Base-by-base conservation (phyloP, 2,113 vertebrate species). In the Paradisaea rubra region DNA sequence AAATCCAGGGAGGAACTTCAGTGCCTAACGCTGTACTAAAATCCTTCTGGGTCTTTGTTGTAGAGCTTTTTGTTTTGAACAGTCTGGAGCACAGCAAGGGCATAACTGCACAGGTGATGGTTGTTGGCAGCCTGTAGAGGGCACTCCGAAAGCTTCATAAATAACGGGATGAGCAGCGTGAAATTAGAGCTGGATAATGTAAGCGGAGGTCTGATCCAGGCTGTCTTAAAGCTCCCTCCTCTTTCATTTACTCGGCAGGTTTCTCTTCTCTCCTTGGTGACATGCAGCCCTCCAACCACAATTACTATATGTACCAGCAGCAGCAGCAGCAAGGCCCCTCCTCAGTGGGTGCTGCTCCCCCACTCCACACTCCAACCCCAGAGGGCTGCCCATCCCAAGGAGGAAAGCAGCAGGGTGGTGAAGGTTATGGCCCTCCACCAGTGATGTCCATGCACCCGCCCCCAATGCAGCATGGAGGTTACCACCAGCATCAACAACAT, bases 291-390 rank as follows among this genome's bases (percentile, higher is more conserved):
- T 98, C 98, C 80, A 98, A 97, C 92, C 98, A 97, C 97, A 98
- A 97, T 94, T 98, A 98, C 96, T 98, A 98, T 85, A 98, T 98
- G 97, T 98, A 98, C 97, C 98, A 98, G 91, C 98, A 96, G 86
- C 97, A 73, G 90, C 97, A 78, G 57, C 97, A 97, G 52, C 99
- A 99, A 89, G 93, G 96, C 83, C 95, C 97, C 81, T 88, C 95
- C 5, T 37, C 96, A 69, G 95, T 97, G 56, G 93, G 96, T 95
- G 90, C 91, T 82, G 91, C 97, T 53, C 97, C 98, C 19, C 96
- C 98, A 8, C 98, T 99, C 86, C 99, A 99, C 97, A 99, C 99
- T 84, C 98, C 99, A 44, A 98, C 98, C 87, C 98, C 98, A n/a
- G 97, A 98, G 49, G 96, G 97, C 3, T 99, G 95, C 96, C 95